Percentiles rank a stretch among this genome's conserved stretches.
These are phyloP conservation scores for Melanaphis sacchari DNA, from an alignment of 1,140 invertebrate genomes.

Conservation along the genomic window DNA sequence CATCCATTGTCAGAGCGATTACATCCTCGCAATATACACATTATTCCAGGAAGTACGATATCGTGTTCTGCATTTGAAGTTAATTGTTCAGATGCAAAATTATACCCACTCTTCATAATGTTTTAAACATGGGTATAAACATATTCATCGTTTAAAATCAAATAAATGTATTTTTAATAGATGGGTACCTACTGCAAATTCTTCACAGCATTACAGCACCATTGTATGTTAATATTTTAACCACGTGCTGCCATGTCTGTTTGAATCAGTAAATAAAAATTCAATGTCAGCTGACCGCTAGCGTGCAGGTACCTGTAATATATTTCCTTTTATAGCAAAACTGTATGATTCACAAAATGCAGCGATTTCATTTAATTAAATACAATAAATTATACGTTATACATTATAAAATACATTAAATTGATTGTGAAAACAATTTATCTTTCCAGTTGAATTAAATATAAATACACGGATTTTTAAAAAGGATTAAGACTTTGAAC, in stretches of 20 bases:
- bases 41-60: too few relatives aligned
- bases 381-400: too few relatives aligned
- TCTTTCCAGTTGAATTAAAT: too few relatives aligned
- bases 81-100: neutral
- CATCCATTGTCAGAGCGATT: neutral
- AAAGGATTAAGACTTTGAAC: too few relatives aligned
- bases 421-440: too few relatives aligned
- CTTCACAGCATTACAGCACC: neutral
- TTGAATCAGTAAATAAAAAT: neutral
- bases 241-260: neutral
- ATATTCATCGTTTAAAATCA: neutral
- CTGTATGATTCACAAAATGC: too few relatives aligned
- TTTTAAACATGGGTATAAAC: neutral
- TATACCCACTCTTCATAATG: neutral
- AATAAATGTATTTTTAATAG: neutral
- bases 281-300: neutral
- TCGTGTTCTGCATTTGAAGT: neutral
- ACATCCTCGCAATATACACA: neutral
- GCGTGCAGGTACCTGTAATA: neutral
- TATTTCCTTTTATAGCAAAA: too few relatives aligned
- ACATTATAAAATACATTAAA: too few relatives aligned
- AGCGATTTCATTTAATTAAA: too few relatives aligned
- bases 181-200: neutral
- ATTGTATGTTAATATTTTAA: constrained; percentile 28
- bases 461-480: too few relatives aligned